Evolutionary conservation across 2,888 invertebrate genomes (phyloP).

Genomic region (Achlya flavicornis): DNA sequence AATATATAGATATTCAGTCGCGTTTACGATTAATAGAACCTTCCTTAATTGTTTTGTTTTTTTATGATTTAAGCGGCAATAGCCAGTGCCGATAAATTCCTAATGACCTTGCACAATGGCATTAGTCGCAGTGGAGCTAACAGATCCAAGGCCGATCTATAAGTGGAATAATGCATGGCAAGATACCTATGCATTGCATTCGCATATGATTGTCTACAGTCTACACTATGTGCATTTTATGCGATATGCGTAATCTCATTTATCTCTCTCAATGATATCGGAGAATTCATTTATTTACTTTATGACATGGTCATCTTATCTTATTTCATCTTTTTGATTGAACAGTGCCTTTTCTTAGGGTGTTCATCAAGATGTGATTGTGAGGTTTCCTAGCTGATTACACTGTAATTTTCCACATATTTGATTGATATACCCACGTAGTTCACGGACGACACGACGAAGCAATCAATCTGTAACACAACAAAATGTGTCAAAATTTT

Average conservation of each 20-base stretch:
- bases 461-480: not conserved
- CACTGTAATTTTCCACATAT: constrained; percentile 43
- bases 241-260: not conserved
- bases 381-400: constrained; percentile 41
- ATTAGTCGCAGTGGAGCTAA: constrained; percentile 51
- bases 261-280: not conserved
- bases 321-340: not conserved
- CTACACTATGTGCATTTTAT: not conserved
- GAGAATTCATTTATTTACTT: not conserved
- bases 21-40: not conserved
- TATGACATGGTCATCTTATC: not conserved
- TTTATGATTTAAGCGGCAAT: constrained; percentile 5
- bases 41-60: constrained; percentile 4
- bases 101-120: constrained; percentile 72
- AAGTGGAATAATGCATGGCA: constrained; percentile 45
- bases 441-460: constrained; percentile 4
- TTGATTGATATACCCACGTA: constrained; percentile 33
- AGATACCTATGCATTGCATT: not conserved
- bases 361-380: constrained; percentile 9
- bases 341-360: not conserved
- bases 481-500: not conserved
- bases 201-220: not conserved
- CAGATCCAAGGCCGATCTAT: constrained; percentile 62
- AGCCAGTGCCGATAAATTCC: constrained; percentile 37
- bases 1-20: not conserved